Conservation (phyloP, 2,888 invertebrate species). For the Thysanoteuthis rhombus region DNA sequence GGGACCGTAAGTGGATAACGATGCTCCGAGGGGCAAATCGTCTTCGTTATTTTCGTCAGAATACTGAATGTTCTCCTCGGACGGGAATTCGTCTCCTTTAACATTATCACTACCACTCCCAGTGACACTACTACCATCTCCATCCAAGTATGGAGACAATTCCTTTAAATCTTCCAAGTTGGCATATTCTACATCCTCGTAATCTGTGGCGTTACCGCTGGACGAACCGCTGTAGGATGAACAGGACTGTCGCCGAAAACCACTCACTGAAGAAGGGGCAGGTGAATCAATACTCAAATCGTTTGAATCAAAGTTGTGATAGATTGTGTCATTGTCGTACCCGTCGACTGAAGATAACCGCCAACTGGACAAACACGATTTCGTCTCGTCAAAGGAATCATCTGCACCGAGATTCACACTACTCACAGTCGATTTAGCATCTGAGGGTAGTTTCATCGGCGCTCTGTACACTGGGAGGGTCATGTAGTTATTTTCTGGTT, state of each 20-base stretch:
- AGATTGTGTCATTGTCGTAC: neutral
- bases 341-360: neutral
- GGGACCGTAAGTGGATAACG: neutral
- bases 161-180: conserved; percentile 26
- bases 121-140: neutral
- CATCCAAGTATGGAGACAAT: neutral
- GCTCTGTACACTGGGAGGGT: conserved; percentile 25
- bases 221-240: conserved; percentile 16
- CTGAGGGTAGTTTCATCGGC: neutral
- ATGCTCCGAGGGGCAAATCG: conserved; percentile 18
- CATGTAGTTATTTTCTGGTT: conserved; percentile 24
- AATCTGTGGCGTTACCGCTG: neutral
- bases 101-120: neutral
- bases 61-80: conserved; percentile 17
- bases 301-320: neutral
- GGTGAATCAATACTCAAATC: neutral
- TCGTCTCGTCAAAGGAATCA: neutral
- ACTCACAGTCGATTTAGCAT: neutral
- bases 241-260: neutral
- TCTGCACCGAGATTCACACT: neutral
- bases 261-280: neutral
- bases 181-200: conserved; percentile 22
- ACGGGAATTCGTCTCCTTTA: conserved; percentile 15
- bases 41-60: conserved; percentile 26
- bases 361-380: neutral